These are phyloP conservation scores for Neotragus moschatus DNA, from an alignment of 2,113 vertebrate species.

Conservation along the genomic window DNA sequence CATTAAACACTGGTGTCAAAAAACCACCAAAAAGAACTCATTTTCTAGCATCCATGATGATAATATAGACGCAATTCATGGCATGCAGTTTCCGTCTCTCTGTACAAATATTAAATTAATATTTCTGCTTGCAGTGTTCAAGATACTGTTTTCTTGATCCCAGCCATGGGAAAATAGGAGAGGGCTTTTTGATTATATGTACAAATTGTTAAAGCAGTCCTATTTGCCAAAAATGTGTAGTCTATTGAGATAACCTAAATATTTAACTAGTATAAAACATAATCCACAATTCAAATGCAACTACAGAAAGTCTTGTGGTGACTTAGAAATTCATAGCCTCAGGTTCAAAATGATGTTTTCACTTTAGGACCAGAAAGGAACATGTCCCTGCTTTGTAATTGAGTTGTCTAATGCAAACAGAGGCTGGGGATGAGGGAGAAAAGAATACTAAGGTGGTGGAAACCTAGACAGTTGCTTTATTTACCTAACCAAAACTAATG, in stretches of 20 bases:
- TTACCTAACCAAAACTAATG: not conserved
- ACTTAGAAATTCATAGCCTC: constrained; percentile 43
- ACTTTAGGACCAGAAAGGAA: not conserved
- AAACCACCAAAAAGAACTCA: constrained; percentile 35
- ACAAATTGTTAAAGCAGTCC: constrained; percentile 3
- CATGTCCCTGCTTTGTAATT: not conserved
- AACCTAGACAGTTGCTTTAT: not conserved
- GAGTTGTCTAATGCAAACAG: not conserved
- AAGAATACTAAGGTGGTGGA: not conserved
- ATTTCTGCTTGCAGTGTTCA: constrained; percentile 45
- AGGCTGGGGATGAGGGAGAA: not conserved
- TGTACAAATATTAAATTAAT: constrained; percentile 56
- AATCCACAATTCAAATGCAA: constrained; percentile 10
- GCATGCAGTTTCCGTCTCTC: constrained; percentile 29
- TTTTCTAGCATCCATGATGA: constrained; percentile 40
- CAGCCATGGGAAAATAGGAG: constrained; percentile 27
- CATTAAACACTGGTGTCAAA: constrained; percentile 49
- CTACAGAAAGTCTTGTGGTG: constrained; percentile 13
- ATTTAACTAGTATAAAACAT: constrained; percentile 34
- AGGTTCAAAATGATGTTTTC: constrained; percentile 13
- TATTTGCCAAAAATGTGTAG: constrained; percentile 24
- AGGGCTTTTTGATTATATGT: not conserved
- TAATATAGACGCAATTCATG: constrained; percentile 35
- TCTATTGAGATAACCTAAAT: constrained; percentile 6
- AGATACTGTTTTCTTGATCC: constrained; percentile 4